A percentile compares a stretch with the other conserved stretches of the same genome.
These are phyloP conservation scores for Habropoda laboriosa DNA, from an alignment of 1,140 invertebrate species.

Conservation along the genomic window DNA sequence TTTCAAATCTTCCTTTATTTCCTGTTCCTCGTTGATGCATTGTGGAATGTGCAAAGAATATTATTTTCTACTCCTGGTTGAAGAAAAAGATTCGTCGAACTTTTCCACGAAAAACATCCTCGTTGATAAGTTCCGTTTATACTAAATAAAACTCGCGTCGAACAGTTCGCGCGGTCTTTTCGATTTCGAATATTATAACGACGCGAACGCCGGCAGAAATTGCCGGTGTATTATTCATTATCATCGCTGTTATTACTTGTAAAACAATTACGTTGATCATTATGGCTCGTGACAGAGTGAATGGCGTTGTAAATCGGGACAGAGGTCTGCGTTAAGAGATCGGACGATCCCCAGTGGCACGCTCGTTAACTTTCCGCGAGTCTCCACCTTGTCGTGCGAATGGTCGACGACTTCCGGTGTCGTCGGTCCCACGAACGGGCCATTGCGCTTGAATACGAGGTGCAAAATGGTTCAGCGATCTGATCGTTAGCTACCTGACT, in stretches of 20 bases:
- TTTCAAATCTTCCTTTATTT: no score
- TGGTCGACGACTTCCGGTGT: conserved; percentile 35
- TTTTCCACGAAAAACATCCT: no score
- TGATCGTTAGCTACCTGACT: not conserved
- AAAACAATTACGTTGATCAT: not conserved
- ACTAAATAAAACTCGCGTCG: no score
- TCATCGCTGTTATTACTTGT: not conserved
- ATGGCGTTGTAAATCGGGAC: not conserved
- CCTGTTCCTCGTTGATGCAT: no score
- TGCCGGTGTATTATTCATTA: not conserved
- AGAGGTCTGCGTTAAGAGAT: not conserved
- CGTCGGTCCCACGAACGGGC: conserved; percentile 33
- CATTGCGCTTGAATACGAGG: conserved; percentile 9
- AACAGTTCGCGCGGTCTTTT: no score
- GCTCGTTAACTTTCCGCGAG: conserved; percentile 38
- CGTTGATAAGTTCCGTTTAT: no score
- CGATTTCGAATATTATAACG: not conserved
- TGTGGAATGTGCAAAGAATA: no score
- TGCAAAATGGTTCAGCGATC: conserved; percentile 20
- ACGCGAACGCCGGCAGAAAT: no score
- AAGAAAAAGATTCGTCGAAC: no score
- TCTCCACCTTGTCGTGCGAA: conserved; percentile 25
- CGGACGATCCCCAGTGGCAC: not conserved
- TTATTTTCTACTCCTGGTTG: no score
- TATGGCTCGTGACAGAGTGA: not conserved